A percentile compares a stretch with the other conserved stretches of the same genome.
phyloP scores from a whole-genome alignment of 64 coral and sea anemone species.

The Porites australiensis region DNA sequence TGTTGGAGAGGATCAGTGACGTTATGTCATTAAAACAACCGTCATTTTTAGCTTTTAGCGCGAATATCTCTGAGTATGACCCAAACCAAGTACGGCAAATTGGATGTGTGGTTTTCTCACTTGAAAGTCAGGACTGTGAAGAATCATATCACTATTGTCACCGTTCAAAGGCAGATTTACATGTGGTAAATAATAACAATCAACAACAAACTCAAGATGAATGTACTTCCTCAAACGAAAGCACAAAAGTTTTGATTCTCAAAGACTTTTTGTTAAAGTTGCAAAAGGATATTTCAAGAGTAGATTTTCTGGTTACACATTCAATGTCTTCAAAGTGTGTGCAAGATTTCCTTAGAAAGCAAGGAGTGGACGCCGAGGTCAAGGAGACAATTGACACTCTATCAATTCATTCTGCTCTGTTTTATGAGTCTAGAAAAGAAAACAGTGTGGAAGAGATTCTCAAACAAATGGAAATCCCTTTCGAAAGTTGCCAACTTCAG shows the following conservation, averaged over 20 bases:
- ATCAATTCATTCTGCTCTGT: background rate
- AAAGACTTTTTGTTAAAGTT: background rate
- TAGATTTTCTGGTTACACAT: slow-evolving; percentile 17
- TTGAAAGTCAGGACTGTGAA: background rate
- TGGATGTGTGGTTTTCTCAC: slow-evolving; percentile 3
- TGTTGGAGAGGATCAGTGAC: background rate
- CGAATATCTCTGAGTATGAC: background rate
- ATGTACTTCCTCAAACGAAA: background rate
- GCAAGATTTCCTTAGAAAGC: background rate
- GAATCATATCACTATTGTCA: background rate
- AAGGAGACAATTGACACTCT: slow-evolving; percentile 13
- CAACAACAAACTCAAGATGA: background rate
- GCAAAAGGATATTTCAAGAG: background rate
- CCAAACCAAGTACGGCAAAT: background rate
- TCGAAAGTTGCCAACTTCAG: background rate
- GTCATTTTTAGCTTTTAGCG: slow-evolving; percentile 28
- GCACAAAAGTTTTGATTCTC: background rate
- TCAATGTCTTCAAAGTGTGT: slow-evolving; percentile 1
- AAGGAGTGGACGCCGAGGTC: background rate
- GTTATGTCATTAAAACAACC: background rate
- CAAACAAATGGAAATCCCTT: slow-evolving; percentile 13
- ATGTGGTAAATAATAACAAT: background rate
- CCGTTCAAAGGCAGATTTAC: background rate
- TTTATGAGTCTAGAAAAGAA: slow-evolving; percentile 11
- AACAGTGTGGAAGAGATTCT: slow-evolving; percentile 32